Conservation (phyloP, 35 echinoderm and acorn worm genomes). For the Acanthaster planci region DNA sequence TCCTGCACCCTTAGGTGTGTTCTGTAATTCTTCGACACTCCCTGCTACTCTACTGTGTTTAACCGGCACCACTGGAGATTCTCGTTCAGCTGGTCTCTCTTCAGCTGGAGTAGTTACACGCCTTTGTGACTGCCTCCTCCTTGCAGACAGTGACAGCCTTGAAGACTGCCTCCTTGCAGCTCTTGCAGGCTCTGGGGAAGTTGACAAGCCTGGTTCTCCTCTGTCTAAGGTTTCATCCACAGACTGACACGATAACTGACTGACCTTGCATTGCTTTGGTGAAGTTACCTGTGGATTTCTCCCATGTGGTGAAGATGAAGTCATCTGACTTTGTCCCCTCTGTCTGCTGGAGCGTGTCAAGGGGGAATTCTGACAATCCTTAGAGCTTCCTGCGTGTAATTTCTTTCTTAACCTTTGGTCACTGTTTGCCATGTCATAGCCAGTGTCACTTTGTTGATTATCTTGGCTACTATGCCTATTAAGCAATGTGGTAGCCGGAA, state of each 20-base stretch:
- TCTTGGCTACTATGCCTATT: too few species aligned
- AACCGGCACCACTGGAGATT: neutral
- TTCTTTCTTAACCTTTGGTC: too few species aligned
- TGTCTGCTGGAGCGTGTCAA: neutral
- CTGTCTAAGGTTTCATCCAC: neutral
- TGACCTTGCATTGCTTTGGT: neutral
- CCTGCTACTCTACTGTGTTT: too few species aligned
- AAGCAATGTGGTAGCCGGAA: too few species aligned
- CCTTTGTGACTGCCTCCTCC: neutral
- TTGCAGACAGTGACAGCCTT: neutral
- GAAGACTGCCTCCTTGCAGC: neutral
- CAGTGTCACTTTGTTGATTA: too few species aligned
- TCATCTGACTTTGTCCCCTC: neutral
- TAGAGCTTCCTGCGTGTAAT: too few species aligned
- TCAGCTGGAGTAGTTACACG: neutral
- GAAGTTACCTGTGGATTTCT: neutral
- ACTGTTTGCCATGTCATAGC: too few species aligned
- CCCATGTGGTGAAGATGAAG: neutral
- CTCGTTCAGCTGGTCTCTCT: neutral
- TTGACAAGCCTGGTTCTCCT: neutral
- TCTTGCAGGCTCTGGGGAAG: neutral
- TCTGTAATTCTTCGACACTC: neutral
- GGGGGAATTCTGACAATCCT: neutral
- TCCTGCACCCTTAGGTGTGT: neutral
- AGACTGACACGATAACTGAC: too few species aligned